Evolutionary conservation across 2,888 invertebrate species (phyloP).

Genomic region (Ennomos quercinarius): DNA sequence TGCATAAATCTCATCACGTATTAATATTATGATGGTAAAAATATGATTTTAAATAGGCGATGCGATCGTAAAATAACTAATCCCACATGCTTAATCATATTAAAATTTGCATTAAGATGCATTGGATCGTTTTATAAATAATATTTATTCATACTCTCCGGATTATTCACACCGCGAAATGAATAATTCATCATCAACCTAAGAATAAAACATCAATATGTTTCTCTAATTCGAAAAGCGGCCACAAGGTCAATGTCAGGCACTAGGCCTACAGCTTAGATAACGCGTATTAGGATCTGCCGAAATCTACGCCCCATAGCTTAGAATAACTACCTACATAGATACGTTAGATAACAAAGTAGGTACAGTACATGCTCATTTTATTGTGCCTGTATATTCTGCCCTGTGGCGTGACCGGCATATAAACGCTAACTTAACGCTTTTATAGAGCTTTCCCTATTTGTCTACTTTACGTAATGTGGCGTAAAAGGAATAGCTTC

Average conservation of each 20-base stretch:
- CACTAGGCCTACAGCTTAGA: constrained; percentile 42
- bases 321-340: too few species aligned
- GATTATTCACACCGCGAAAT: not conserved
- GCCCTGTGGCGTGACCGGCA: constrained; percentile 22
- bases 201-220: too few species aligned
- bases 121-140: not conserved
- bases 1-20: not conserved
- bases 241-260: constrained; percentile 51
- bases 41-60: constrained; percentile 2
- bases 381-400: constrained; percentile 10
- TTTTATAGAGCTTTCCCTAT: too few species aligned
- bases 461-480: constrained; percentile 13
- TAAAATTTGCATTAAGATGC: not conserved
- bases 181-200: constrained; percentile 7
- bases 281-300: constrained; percentile 33
- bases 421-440: too few species aligned
- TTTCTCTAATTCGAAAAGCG: constrained; percentile 42
- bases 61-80: not conserved
- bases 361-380: too few species aligned
- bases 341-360: too few species aligned
- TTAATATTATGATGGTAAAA: not conserved
- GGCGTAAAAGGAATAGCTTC: constrained; percentile 12
- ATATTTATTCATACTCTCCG: not conserved
- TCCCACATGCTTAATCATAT: not conserved
- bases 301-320: constrained; percentile 16